Evolutionary conservation across 2,888 invertebrate species (phyloP).

Genomic region (Choristoneura rosaceana): DNA sequence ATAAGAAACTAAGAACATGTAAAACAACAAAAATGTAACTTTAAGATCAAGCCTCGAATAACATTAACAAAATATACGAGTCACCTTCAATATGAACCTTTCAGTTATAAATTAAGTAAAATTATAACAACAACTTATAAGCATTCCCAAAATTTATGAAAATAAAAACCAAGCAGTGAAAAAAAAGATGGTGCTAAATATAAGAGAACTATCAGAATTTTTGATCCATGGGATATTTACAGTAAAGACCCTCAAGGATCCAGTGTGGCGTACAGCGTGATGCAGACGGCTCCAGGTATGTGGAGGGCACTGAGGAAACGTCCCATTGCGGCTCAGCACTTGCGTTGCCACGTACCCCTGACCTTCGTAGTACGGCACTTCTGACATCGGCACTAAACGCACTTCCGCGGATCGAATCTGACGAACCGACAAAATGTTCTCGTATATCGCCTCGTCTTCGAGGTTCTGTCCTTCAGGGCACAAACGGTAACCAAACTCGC

Average conservation of each 20-base stretch:
- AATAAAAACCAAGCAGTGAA: too few species aligned
- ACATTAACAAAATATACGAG: too few species aligned
- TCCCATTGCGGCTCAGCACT: constrained; percentile 80
- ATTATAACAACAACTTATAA: too few species aligned
- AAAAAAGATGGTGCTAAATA: neutral
- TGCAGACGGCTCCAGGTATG: constrained; percentile 81
- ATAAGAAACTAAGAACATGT: neutral
- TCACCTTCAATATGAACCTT: too few species aligned
- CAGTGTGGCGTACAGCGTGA: constrained; percentile 72
- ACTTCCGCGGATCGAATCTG: constrained; percentile 82
- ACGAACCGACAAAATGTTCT: constrained; percentile 82
- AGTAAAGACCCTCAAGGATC: constrained; percentile 73
- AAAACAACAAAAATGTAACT: too few species aligned
- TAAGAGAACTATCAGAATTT: neutral
- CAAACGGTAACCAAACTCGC: constrained; percentile 81
- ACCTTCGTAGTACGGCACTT: constrained; percentile 81
- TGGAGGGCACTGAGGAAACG: constrained; percentile 82
- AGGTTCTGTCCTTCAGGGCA: constrained; percentile 83
- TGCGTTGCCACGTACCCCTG: constrained; percentile 82
- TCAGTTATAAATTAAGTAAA: too few species aligned
- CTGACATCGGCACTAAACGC: constrained; percentile 82
- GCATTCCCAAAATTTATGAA: too few species aligned
- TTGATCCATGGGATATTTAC: constrained; percentile 63
- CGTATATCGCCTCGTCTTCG: constrained; percentile 82
- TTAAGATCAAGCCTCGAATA: too few species aligned